A percentile compares a stretch with the other conserved stretches of the same genome.
Conservation (phyloP, 2,797 vertebrate genomes). For the Lepilemur ruficaudatus region DNA sequence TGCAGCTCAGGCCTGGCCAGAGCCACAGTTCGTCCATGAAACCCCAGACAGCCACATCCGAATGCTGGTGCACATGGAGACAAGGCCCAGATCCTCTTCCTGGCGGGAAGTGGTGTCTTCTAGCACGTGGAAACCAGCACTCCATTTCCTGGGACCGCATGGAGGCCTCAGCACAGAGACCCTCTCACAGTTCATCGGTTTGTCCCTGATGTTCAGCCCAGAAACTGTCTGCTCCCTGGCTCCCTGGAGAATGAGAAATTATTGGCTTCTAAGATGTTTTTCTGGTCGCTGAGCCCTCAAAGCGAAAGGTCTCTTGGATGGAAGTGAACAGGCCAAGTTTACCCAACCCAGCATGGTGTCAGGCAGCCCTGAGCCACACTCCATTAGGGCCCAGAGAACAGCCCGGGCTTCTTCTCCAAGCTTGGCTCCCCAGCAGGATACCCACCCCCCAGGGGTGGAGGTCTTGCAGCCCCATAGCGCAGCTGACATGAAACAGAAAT, state of each 20-base stretch:
- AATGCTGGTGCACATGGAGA: not conserved
- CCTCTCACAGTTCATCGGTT: not conserved
- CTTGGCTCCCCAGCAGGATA: not conserved
- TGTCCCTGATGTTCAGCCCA: slow-evolving; percentile 38
- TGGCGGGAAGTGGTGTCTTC: slow-evolving; percentile 13
- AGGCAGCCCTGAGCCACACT: not conserved
- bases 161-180: not conserved
- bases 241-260: slow-evolving; percentile 52
- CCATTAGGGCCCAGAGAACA: not conserved
- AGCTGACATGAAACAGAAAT: slow-evolving; percentile 42
- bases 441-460: not conserved
- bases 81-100: slow-evolving; percentile 20
- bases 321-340: slow-evolving; percentile 42
- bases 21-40: not conserved
- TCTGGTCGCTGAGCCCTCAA: slow-evolving; percentile 40
- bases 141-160: not conserved
- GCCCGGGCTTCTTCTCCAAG: not conserved
- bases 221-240: slow-evolving; percentile 36
- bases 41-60: not conserved
- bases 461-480: not conserved
- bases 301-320: slow-evolving; percentile 62
- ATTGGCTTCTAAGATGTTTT: slow-evolving; percentile 57
- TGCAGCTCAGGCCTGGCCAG: not conserved
- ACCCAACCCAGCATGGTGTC: slow-evolving; percentile 12
- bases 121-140: not conserved